Conservation (phyloP, 2,113 vertebrate species). For the Entomyzon cyanotis region DNA sequence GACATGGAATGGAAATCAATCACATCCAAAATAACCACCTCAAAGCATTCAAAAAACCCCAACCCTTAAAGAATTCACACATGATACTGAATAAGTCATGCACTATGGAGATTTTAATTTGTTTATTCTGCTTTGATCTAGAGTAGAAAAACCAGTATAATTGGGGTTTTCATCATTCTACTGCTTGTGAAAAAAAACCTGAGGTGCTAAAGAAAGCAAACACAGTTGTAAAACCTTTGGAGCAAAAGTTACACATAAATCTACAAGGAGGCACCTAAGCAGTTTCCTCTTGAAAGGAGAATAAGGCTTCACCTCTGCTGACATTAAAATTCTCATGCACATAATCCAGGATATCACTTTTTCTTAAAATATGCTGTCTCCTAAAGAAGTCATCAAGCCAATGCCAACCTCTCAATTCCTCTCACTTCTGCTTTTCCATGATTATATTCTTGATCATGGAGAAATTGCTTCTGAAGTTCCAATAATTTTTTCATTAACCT, state of each 20-base stretch:
- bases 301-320: background rate
- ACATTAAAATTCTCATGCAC: background rate
- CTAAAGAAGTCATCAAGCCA: background rate
- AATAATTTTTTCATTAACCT: background rate
- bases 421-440: background rate
- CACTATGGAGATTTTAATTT: background rate
- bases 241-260: background rate
- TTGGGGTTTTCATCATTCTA: background rate
- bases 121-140: background rate
- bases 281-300: background rate
- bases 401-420: background rate
- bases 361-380: background rate
- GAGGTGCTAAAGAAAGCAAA: background rate
- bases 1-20: slow-evolving; percentile 50
- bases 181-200: background rate
- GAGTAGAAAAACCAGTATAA: background rate
- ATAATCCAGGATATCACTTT: background rate
- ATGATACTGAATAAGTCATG: background rate
- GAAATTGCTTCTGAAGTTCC: background rate
- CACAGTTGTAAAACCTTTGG: background rate
- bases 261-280: background rate
- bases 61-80: background rate
- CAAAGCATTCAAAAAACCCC: background rate
- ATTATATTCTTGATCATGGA: background rate
- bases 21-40: background rate